phyloP scores from a whole-genome alignment of 2,888 invertebrate species.

The Thymelicus sylvestris region DNA sequence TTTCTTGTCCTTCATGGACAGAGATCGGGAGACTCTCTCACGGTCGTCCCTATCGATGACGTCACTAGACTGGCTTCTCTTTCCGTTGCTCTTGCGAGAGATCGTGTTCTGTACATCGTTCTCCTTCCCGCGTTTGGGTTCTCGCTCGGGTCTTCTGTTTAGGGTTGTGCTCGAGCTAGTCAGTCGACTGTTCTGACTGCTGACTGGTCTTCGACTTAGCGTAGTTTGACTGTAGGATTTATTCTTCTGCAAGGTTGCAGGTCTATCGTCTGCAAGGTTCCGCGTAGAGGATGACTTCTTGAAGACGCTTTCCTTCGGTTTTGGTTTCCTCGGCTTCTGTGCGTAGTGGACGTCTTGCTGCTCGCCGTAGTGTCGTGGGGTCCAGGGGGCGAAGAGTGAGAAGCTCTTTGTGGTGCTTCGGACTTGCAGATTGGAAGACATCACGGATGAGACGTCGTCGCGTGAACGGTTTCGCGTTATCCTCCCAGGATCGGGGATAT shows the following conservation, averaged over 20 bases:
- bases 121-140: conserved; percentile 59
- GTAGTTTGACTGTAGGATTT: conserved; percentile 79
- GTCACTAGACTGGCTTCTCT: conserved; percentile 87
- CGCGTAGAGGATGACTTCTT: conserved; percentile 80
- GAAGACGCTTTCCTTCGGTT: conserved; percentile 60
- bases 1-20: conserved; percentile 90
- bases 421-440: conserved; percentile 87
- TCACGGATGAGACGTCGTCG: conserved; percentile 89
- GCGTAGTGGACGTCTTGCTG: conserved; percentile 92
- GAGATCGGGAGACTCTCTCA: conserved; percentile 85
- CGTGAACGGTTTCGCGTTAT: conserved; percentile 87
- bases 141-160: conserved; percentile 78
- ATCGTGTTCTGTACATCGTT: conserved; percentile 57
- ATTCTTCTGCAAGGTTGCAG: conserved; percentile 74
- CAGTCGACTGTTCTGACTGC: conserved; percentile 60
- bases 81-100: conserved; percentile 73
- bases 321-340: conserved; percentile 81
- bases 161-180: conserved; percentile 73
- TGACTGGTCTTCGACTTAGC: conserved; percentile 60
- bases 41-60: conserved; percentile 81
- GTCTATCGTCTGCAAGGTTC: conserved; percentile 61
- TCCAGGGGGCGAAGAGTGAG: conserved; percentile 94
- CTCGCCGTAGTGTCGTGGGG: conserved; percentile 89
- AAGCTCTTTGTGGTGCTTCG: conserved; percentile 91
- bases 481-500: conserved; percentile 91